Evolutionary conservation across 2,888 invertebrate species (phyloP).

Genomic region (Amphiduros pacificus): DNA sequence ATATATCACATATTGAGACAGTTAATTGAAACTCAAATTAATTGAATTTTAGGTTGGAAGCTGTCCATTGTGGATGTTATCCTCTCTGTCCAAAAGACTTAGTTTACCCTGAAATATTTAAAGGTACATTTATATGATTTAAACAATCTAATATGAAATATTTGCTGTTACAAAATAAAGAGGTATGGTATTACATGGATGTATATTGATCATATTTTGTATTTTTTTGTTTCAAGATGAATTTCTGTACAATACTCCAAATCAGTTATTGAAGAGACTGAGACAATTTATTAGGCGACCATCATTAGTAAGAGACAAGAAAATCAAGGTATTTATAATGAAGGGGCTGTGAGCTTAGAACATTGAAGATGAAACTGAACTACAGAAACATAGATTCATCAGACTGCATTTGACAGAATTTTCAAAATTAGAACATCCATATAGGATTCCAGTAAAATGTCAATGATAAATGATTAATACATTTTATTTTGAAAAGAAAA

Average conservation of each 20-base stretch:
- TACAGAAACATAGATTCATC: too few relatives aligned
- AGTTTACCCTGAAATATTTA: slow-evolving; percentile 76
- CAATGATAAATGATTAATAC: too few relatives aligned
- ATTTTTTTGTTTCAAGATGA: slow-evolving; percentile 50
- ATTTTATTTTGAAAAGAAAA: too few relatives aligned
- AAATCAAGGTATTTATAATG: not conserved
- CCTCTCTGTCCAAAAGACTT: slow-evolving; percentile 71
- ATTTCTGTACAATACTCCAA: slow-evolving; percentile 67
- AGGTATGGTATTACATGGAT: not conserved
- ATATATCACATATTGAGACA: not conserved
- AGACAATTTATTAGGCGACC: slow-evolving; percentile 63
- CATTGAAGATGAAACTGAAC: too few relatives aligned
- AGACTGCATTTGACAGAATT: too few relatives aligned
- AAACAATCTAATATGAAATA: not conserved
- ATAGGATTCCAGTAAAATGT: too few relatives aligned
- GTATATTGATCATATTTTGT: not conserved
- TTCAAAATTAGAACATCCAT: too few relatives aligned
- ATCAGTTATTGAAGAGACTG: slow-evolving; percentile 66
- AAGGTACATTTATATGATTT: slow-evolving; percentile 36
- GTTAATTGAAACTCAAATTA: slow-evolving; percentile 7
- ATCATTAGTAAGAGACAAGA: slow-evolving; percentile 7
- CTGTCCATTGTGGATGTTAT: slow-evolving; percentile 71
- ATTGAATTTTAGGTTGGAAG: slow-evolving; percentile 66
- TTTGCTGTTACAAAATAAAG: not conserved
- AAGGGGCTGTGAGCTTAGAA: too few relatives aligned